Base-by-base conservation (phyloP, 2,797 vertebrate species). In the Tamandua tetradactyla region DNA sequence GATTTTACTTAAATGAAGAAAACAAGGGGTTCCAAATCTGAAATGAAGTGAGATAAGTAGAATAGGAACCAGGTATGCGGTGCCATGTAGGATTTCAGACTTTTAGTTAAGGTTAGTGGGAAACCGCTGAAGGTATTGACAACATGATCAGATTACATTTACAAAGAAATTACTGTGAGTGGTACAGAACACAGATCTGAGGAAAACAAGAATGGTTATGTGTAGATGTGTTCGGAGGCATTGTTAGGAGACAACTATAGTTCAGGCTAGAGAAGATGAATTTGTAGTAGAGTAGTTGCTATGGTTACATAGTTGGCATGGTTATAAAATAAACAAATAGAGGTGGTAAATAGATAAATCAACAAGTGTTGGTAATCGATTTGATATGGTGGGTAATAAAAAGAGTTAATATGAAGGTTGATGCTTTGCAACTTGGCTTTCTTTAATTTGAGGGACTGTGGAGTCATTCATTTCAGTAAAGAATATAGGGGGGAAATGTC, bases 301-400 rank as follows among this genome's bases (percentile, higher is more conserved):
- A 95, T 95, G 93, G 93, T 37, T 95, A 94, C 95, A 89, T n/a
- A n/a, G n/a, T n/a, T n/a, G n/a, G n/a, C n/a, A n/a, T n/a, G n/a
- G n/a, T n/a, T n/a, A n/a, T n/a, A 88, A 75, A 35, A 82, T 89
- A 94, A 95, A 89, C 86, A 85, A 94, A 68, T 66, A 92, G 83
- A 88, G 18, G 35, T 52, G 35, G 81, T 85, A 93, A 92, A 74
- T 89, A 82, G n/a, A 52, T 81, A 79, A 94, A 74, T 90, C 32
- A 93, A 93, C 80, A 85, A 66, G 25, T 74, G 23, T 68, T 95
- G 20, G 18, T 88, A 79, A 66, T 82, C 30, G 59, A 59, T 93
- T 82, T 88, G 40, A 80, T 82, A 52, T 75, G 35, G 9, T 89
- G 27, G 68, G 14, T 86, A 4, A 62, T 13, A n/a, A n/a, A 64